Evolutionary conservation across 2,113 vertebrate genomes (phyloP).

Genomic region (Coptodon rendalli): DNA sequence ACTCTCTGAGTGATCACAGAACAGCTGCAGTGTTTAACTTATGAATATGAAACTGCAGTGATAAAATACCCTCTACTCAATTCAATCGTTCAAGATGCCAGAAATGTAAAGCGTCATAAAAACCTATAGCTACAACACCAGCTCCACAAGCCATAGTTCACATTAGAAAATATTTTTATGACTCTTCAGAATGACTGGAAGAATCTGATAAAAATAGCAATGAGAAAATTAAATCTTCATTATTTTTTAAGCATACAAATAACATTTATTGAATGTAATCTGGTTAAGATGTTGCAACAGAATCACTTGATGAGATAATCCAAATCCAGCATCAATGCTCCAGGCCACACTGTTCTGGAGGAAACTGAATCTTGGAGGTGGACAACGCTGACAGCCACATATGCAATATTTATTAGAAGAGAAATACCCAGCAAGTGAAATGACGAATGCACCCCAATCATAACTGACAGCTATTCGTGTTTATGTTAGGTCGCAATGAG

Average conservation of each 20-base stretch:
- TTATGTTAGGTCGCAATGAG: neutral
- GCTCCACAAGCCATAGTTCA: neutral
- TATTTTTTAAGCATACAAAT: neutral
- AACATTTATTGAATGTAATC: neutral
- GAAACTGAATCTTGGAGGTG: neutral
- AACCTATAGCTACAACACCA: neutral
- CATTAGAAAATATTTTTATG: neutral
- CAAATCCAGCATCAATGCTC: neutral
- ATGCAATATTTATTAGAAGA: neutral
- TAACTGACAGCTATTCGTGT: slow-evolving; percentile 16
- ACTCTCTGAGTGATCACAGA: neutral
- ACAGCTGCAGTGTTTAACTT: neutral
- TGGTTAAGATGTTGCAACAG: neutral
- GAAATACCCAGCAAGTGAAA: neutral
- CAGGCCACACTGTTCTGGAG: neutral
- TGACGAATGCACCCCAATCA: neutral
- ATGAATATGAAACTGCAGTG: neutral
- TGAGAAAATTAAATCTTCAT: neutral
- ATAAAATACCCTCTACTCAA: neutral
- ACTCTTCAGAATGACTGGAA: neutral
- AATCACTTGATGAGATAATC: neutral
- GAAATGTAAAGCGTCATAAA: neutral
- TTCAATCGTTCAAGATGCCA: neutral
- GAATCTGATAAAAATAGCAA: neutral
- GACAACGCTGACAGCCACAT: neutral